Evolutionary conservation across 2,797 vertebrate genomes (phyloP), one percentile per base, ranked within the genome.

Genomic region (Oophaga sylvatica): DNA sequence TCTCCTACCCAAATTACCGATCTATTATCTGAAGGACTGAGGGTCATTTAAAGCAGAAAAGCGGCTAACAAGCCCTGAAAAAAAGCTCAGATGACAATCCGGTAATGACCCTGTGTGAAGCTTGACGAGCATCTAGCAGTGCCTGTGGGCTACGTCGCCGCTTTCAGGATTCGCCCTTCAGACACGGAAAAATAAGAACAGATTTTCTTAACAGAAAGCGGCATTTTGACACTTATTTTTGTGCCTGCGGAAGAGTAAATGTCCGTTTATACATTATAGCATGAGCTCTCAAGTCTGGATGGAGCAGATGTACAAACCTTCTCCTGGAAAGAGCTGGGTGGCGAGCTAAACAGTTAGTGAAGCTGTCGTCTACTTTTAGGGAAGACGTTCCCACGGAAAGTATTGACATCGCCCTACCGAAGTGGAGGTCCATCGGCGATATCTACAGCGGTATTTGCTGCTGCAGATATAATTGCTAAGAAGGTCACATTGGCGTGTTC

Each of bases 21-120:
- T 75, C 79, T 35, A 81, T 87, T 81, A 87, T 22, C 70, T 87
- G 85, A 87, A 87, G 85, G 79, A 81, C 85, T 87, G 62, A 48
- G 85, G 68, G 67, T 87, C 85, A 87, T 75, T 75, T 63, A 60
- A 29, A 48, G 82, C 71, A 29, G 62, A 26, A 31, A n/a, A 81
- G 71, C 53, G 9, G 26, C 81, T 53, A 60, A 60, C 77, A 85
- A 85, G 48, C 75, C 62, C 19, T 62, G 67, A 12, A 86, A 71
- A 53, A 76, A 53, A 7, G 48, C 29, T 12, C 29, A 29, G 71
- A 31, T 71, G 77, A 87, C 53, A 81, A 81, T 75, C 78, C 77
- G 26, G 68, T 60, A 81, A 79, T 79, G 65, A 60, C 65, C 62
- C 65, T 26, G 63, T 15, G 29, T 6, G 62, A 77, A 15, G 7